Percentiles rank a stretch among this genome's conserved stretches.
phyloP scores from a whole-genome alignment of 2,113 vertebrate genomes.

The Gobio gobio region DNA sequence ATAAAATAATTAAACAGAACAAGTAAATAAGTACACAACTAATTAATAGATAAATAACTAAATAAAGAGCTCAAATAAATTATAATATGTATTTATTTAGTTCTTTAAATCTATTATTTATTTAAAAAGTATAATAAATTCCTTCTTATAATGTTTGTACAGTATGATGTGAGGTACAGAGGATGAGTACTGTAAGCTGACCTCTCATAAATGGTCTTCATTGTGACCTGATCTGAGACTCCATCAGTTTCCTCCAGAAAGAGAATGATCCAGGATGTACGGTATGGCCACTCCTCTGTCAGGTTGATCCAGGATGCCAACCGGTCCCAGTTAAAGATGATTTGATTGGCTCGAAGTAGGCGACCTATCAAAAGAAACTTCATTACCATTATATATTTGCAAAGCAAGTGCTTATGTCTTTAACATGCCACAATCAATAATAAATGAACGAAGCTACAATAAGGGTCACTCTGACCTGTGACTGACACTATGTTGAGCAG shows the following conservation, averaged over 20 bases:
- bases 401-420: neutral
- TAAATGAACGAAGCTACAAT: neutral
- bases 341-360: slow-evolving; percentile 94
- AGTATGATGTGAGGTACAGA: neutral
- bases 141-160: neutral
- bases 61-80: neutral
- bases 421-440: neutral
- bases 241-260: slow-evolving; percentile 94
- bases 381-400: neutral
- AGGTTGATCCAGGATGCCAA: slow-evolving; percentile 98
- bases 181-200: slow-evolving; percentile 59
- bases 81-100: no score
- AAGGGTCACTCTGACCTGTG: slow-evolving; percentile 78
- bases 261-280: slow-evolving; percentile 96
- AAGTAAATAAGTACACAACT: neutral
- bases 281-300: slow-evolving; percentile 97
- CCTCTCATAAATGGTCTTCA: slow-evolving; percentile 97
- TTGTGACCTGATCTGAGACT: slow-evolving; percentile 86
- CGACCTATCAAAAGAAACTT: slow-evolving; percentile 78
- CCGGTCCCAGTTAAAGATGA: slow-evolving; percentile 95
- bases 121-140: neutral
- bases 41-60: neutral
- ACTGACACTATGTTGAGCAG: slow-evolving; percentile 97
- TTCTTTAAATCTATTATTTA: no score
- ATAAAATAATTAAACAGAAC: neutral